Base-by-base conservation (phyloP, 2,888 invertebrate species). In the Celastrina argiolus region DNA sequence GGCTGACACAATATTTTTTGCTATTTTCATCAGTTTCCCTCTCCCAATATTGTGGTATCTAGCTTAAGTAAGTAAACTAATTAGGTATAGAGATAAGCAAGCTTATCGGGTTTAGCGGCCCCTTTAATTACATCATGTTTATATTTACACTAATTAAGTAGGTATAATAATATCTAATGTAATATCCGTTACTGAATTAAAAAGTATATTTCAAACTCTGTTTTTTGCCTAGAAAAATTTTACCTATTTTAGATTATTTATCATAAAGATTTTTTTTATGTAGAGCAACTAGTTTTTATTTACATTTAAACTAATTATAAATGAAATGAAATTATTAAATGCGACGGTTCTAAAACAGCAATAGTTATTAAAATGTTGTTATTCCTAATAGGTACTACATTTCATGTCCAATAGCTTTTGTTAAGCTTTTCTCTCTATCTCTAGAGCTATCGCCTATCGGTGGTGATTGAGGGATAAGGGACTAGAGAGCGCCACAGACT, bases 41-140 rank as follows among this genome's bases (percentile, higher is more conserved):
- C 36, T 51, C 22, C 2, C 8, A 51, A 2, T 22, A 22, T 22
- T 45, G 22, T 22, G 12, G 22, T 51, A 51, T 51, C 22, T 51
- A 22, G 22, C 51, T 51, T 22, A 58, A 36, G 18, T 61, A 18
- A 5, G 59, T 36, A 31, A 34, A 34, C 34, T 59, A 36, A 36
- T 36, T 16, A 36, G 34, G 36, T 8, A 26, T n/a, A 31, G 18
- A 31, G 34, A 59, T 59, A 59, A 59, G 59, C 31, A 16, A 22
- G 22, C 39, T 61, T 61, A 61, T 61, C 12, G 7, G 18, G 36
- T 34, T 34, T 31, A 18, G 61, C 61, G 61, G 61, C 36, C 61
- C 22, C 18, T 34, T 59, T 36, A 34, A 51, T 58, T 34, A 58
- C 58, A 34, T 22, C 61, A 61, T 39, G 58, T 59, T 36, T 36